Conservation (phyloP, 2,888 invertebrate genomes). For the Ypsolopha scabrella region DNA sequence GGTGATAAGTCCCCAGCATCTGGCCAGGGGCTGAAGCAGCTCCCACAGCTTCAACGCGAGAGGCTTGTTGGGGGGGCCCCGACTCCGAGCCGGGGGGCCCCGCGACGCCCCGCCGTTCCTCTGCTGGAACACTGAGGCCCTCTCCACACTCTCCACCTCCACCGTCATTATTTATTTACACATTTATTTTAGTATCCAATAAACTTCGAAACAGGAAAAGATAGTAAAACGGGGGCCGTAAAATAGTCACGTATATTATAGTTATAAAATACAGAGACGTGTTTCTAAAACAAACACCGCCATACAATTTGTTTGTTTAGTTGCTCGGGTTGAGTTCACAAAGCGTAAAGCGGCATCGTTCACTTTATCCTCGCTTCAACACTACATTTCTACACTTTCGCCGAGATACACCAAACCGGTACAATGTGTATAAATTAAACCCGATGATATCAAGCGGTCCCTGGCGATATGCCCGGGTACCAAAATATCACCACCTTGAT, state of each 20-base stretch:
- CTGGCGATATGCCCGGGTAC: slow-evolving; percentile 53
- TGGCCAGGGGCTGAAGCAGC: slow-evolving; percentile 50
- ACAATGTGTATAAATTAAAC: too few species aligned
- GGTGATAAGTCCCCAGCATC: slow-evolving; percentile 57
- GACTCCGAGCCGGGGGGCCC: slow-evolving; percentile 16
- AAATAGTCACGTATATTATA: too few species aligned
- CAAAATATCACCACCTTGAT: slow-evolving; percentile 51
- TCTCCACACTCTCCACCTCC: slow-evolving; percentile 8
- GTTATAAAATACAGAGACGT: too few species aligned
- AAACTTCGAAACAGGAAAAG: too few species aligned
- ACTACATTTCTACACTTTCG: too few species aligned
- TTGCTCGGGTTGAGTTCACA: too few species aligned
- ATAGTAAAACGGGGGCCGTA: too few species aligned
- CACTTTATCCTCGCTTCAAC: too few species aligned
- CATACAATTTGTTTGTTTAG: too few species aligned
- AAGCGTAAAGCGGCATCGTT: too few species aligned
- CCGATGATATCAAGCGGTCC: neutral
- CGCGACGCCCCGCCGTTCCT: slow-evolving; percentile 23
- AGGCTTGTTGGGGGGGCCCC: slow-evolving; percentile 35
- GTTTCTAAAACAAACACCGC: too few species aligned
- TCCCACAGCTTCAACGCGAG: slow-evolving; percentile 53
- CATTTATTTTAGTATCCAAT: neutral
- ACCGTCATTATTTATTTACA: slow-evolving; percentile 10
- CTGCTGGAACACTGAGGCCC: slow-evolving; percentile 20
- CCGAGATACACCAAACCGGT: too few species aligned